These are phyloP conservation scores for Castor canadensis DNA, from an alignment of 2,113 vertebrate genomes.

Conservation along the genomic window DNA sequence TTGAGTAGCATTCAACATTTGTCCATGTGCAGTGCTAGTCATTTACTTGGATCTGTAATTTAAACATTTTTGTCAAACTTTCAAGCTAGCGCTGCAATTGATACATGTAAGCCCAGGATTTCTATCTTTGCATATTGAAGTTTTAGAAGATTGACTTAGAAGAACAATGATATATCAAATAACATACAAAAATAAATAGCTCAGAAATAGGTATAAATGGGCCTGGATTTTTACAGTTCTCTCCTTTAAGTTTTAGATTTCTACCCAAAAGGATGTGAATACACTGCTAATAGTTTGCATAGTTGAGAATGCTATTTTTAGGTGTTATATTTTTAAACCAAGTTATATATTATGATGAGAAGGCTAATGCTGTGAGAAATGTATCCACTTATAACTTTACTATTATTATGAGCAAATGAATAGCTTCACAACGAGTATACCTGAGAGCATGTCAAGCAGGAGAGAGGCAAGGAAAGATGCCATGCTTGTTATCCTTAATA, in stretches of 20 bases:
- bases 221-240: not conserved
- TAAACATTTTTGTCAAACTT: not conserved
- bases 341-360: not conserved
- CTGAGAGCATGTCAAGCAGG: not conserved
- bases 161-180: not conserved
- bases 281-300: not conserved
- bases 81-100: not conserved
- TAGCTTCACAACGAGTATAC: not conserved
- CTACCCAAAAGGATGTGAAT: not conserved
- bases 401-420: not conserved
- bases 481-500: not conserved
- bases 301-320: not conserved
- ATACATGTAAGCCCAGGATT: not conserved
- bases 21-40: not conserved
- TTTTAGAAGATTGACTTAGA: conserved; percentile 22
- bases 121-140: not conserved
- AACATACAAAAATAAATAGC: not conserved
- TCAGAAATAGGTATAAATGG: not conserved
- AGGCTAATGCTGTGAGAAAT: not conserved
- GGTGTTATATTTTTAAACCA: not conserved
- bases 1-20: not conserved
- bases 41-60: not conserved
- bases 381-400: not conserved
- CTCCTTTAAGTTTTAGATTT: not conserved
- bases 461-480: not conserved